Conservation (phyloP, 2,797 vertebrate genomes). For the Chiloscyllium punctatum region DNA sequence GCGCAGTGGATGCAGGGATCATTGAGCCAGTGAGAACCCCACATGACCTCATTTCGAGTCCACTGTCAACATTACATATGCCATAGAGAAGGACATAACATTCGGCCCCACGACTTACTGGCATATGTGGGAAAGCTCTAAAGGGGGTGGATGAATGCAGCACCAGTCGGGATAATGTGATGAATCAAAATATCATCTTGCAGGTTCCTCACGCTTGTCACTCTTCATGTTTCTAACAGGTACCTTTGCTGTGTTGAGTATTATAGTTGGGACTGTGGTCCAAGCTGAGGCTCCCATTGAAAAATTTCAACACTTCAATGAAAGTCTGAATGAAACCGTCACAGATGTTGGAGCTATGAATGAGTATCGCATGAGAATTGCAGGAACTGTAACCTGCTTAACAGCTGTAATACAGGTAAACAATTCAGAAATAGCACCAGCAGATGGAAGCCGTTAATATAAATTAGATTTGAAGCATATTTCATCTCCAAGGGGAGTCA, state of each 20-base stretch:
- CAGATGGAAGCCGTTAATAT: neutral
- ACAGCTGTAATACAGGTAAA: conserved; percentile 82
- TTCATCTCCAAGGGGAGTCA: neutral
- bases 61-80: neutral
- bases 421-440: too few relatives aligned
- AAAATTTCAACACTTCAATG: conserved; percentile 68
- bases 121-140: neutral
- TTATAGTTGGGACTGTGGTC: conserved; percentile 81
- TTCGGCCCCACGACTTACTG: neutral
- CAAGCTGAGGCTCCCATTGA: conserved; percentile 73
- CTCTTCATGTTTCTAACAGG: conserved; percentile 51
- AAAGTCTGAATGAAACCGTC: conserved; percentile 57
- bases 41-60: too few relatives aligned
- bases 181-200: neutral
- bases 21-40: too few relatives aligned
- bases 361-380: conserved; percentile 70
- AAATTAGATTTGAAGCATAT: neutral
- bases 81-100: neutral
- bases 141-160: too few relatives aligned
- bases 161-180: neutral
- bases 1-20: too few relatives aligned
- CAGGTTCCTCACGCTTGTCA: neutral
- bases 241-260: conserved; percentile 86
- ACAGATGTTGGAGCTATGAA: conserved; percentile 68
- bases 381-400: conserved; percentile 76